Base-by-base conservation (phyloP, 2,113 vertebrate genomes). In the Dicentrarchus labrax region DNA sequence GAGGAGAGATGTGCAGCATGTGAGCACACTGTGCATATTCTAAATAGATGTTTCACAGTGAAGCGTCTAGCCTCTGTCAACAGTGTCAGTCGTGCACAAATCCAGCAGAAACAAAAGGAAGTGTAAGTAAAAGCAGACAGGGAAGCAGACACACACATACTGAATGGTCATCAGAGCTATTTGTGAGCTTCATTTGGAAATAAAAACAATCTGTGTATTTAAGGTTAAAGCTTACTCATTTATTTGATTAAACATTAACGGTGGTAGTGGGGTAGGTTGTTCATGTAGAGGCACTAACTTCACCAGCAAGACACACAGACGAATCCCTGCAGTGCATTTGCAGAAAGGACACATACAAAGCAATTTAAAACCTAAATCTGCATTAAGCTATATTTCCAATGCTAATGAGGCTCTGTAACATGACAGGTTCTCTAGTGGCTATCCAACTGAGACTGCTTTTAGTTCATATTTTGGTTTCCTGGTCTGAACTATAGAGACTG, bases 241-340 rank as follows among this genome's bases (percentile, higher is more conserved):
- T 64, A 36, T 69, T 62, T 9, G 7, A 12, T 36, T 0, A 59
- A 41, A 56, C 48, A 41, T 12, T 21, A n/a, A 24, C 68, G 22
- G 24, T 36, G 39, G 11, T 62, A 48, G 38, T 19, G 13, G 17
- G 21, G 39, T 59, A 54, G 60, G 50, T 12, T 64, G 38, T 16
- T 41, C 30, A 24, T 62, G 47, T 53, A 10, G 70, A 39, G 51
- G 30, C 62, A 66, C 15, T 64, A 22, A 80, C 59, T 50, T 39
- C 48, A 66, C 36, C 62, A 38, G 6, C 61, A 47, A 47, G 45
- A n/a, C 19, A 75, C 38, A 65, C 0, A 24, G 36, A 73, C 13
- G 36, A 73, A 24, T 54, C 45, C 57, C 72, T 86, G 86, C 83
- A 66, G 69, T 61, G 0, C 45, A 62, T 59, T 78, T 48, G 2